Evolutionary conservation across 2,888 invertebrate genomes (phyloP).

Genomic region (Ophion obscuratus): DNA sequence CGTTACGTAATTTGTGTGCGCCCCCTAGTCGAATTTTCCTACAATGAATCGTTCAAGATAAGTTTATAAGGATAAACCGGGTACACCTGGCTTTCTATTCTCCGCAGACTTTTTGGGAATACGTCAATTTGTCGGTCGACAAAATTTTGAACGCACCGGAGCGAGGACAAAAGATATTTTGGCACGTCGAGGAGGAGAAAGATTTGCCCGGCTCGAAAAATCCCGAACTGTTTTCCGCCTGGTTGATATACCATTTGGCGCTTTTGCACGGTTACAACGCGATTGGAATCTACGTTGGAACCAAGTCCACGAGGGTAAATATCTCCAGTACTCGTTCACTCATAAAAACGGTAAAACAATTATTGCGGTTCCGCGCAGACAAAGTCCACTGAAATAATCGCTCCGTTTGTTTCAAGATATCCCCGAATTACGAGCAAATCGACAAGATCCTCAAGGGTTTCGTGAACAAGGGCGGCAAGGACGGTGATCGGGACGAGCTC

Average conservation of each 20-base stretch:
- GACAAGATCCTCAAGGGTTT: slow-evolving; percentile 84
- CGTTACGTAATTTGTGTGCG: no score
- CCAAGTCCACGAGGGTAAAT: slow-evolving; percentile 74
- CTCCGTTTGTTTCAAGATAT: slow-evolving; percentile 66
- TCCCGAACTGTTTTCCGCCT: slow-evolving; percentile 83
- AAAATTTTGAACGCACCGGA: slow-evolving; percentile 74
- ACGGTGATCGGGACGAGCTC: slow-evolving; percentile 81
- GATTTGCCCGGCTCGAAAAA: slow-evolving; percentile 75
- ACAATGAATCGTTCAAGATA: no score
- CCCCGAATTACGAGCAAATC: slow-evolving; percentile 83
- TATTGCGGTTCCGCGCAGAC: not conserved
- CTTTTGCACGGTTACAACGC: slow-evolving; percentile 82
- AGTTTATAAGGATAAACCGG: no score
- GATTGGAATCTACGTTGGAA: slow-evolving; percentile 81
- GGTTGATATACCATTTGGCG: slow-evolving; percentile 84
- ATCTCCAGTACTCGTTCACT: not conserved
- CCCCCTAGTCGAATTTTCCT: no score
- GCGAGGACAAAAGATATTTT: slow-evolving; percentile 59
- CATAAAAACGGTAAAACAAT: not conserved
- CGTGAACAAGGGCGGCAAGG: slow-evolving; percentile 81
- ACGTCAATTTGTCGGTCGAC: slow-evolving; percentile 81
- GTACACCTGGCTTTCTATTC: not conserved
- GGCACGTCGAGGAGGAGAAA: slow-evolving; percentile 64
- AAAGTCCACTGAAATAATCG: not conserved
- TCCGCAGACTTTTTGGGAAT: slow-evolving; percentile 84